These are phyloP conservation scores for Psittacula derbiana DNA, from an alignment of 2,797 vertebrate species.

Conservation along the genomic window DNA sequence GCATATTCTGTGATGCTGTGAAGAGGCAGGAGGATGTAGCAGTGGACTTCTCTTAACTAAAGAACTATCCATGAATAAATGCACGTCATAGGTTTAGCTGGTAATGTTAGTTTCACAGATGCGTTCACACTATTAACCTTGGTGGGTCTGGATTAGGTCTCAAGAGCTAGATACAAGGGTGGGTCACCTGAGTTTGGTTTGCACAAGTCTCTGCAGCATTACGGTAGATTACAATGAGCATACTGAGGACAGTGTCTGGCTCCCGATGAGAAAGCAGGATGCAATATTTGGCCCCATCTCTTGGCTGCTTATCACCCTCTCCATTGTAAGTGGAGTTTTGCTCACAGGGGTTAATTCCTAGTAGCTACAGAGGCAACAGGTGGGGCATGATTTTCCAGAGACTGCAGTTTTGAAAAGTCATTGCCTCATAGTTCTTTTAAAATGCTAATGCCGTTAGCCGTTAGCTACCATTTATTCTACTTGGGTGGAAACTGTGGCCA, in stretches of 20 bases:
- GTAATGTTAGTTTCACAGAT: not conserved
- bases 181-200: not conserved
- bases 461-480: not conserved
- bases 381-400: not conserved
- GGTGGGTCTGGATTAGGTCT: not conserved
- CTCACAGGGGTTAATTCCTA: not conserved
- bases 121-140: rapidly evolving
- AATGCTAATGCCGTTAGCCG: not conserved
- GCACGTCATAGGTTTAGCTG: not conserved
- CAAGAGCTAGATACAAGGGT: not conserved
- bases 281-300: not conserved
- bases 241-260: not conserved
- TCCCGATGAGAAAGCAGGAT: not conserved
- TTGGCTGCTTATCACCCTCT: not conserved
- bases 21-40: not conserved
- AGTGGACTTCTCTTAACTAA: not conserved
- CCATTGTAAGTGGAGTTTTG: not conserved
- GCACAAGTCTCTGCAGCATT: not conserved
- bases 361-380: not conserved
- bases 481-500: not conserved
- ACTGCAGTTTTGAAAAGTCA: not conserved
- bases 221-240: not conserved
- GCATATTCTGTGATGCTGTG: too few species aligned
- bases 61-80: not conserved
- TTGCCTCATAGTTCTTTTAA: not conserved